phyloP scores from a whole-genome alignment of 2,113 vertebrate species.

The Prunella himalayana region DNA sequence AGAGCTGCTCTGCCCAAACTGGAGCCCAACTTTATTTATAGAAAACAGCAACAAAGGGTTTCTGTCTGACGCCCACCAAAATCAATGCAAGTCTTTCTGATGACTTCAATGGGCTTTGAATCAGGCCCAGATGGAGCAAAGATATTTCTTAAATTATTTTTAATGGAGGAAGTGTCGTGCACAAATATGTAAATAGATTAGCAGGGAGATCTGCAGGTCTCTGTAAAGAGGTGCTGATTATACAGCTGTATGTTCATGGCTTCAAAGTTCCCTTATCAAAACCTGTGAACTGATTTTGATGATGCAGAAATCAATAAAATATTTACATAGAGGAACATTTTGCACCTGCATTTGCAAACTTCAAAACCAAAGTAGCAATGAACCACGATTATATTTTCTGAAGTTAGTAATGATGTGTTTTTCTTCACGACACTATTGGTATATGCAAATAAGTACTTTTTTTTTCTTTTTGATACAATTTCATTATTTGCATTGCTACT shows the following conservation, averaged over 20 bases:
- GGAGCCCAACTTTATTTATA: slow-evolving; percentile 7
- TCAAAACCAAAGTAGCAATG: not conserved
- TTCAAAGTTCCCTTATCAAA: slow-evolving; percentile 40
- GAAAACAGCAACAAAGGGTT: not conserved
- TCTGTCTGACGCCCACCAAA: not conserved
- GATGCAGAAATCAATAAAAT: slow-evolving; percentile 44
- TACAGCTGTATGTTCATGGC: not conserved
- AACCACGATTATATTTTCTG: slow-evolving; percentile 47
- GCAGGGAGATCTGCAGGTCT: slow-evolving; percentile 4
- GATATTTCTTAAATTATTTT: slow-evolving; percentile 24
- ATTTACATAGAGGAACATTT: slow-evolving; percentile 20
- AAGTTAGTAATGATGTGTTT: slow-evolving; percentile 65
- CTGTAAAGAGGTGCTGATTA: not conserved
- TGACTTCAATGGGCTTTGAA: not conserved
- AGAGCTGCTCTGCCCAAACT: not conserved
- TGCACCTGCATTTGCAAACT: slow-evolving; percentile 5
- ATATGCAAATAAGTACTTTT: slow-evolving; percentile 93
- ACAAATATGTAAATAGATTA: slow-evolving; percentile 52
- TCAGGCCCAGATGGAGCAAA: not conserved
- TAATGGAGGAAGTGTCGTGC: not conserved
- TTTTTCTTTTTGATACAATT: slow-evolving; percentile 87
- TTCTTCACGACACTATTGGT: slow-evolving; percentile 76
- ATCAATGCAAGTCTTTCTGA: not conserved
- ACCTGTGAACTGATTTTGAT: slow-evolving; percentile 7
- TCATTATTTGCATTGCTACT: slow-evolving; percentile 98